These are phyloP conservation scores for Tipula helvola DNA, from an alignment of 2,888 invertebrate species.

Conservation along the genomic window DNA sequence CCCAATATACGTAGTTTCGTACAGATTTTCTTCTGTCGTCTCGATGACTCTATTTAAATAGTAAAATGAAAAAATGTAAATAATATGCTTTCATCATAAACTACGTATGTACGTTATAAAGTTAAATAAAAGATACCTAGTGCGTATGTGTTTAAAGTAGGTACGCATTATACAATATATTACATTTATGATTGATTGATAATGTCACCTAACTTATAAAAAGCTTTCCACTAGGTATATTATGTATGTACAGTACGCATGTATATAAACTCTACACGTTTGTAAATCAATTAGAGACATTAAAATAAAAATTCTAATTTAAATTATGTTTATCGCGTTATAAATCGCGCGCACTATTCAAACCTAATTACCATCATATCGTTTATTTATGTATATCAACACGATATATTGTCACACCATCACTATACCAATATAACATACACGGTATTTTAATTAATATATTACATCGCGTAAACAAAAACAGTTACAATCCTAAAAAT, in stretches of 20 bases:
- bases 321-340: neutral
- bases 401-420: neutral
- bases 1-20: neutral
- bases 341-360: neutral
- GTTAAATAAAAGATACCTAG: neutral
- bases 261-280: neutral
- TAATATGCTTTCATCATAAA: neutral
- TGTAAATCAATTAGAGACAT: neutral
- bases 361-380: neutral
- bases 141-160: neutral
- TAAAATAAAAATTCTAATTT: neutral
- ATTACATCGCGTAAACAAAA: neutral
- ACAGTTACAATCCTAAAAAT: neutral
- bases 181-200: neutral
- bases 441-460: neutral
- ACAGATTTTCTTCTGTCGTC: neutral
- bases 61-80: neutral
- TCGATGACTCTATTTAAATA: neutral
- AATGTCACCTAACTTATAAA: neutral
- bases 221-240: neutral
- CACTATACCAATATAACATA: neutral
- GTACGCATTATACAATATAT: neutral
- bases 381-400: neutral
- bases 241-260: neutral
- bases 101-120: too few relatives aligned